phyloP scores from a whole-genome alignment of 2,888 invertebrate species.

The Tetranychus piercei region DNA sequence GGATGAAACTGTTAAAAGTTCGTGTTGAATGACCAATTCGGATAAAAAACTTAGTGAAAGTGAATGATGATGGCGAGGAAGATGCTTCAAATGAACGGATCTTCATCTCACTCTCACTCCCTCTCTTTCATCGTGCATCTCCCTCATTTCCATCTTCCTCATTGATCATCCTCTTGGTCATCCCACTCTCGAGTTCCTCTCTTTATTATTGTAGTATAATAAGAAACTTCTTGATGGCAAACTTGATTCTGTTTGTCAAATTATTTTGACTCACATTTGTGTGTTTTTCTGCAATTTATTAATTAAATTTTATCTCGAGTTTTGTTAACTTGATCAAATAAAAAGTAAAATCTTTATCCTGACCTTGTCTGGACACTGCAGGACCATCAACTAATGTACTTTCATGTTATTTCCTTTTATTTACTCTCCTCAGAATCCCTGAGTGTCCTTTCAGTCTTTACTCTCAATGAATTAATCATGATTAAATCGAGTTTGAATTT shows the following conservation, averaged over 20 bases:
- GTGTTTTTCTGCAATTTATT: not conserved
- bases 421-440: not conserved
- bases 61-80: not conserved
- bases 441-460: not conserved
- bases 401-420: not conserved
- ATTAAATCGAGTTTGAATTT: not conserved
- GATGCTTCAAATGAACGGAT: not conserved
- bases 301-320: not conserved
- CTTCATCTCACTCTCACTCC: not conserved
- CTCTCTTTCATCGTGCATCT: not conserved
- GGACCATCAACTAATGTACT: not conserved
- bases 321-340: not conserved
- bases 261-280: not conserved
- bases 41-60: not conserved
- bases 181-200: not conserved
- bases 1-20: not conserved
- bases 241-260: not conserved
- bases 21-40: not conserved
- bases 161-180: not conserved
- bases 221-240: too few species aligned
- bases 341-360: not conserved
- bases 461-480: not conserved
- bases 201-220: not conserved
- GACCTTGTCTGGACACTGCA: not conserved
- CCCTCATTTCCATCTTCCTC: not conserved